phyloP scores from a whole-genome alignment of 1,140 invertebrate genomes.

The Acromyrmex echinatior region DNA sequence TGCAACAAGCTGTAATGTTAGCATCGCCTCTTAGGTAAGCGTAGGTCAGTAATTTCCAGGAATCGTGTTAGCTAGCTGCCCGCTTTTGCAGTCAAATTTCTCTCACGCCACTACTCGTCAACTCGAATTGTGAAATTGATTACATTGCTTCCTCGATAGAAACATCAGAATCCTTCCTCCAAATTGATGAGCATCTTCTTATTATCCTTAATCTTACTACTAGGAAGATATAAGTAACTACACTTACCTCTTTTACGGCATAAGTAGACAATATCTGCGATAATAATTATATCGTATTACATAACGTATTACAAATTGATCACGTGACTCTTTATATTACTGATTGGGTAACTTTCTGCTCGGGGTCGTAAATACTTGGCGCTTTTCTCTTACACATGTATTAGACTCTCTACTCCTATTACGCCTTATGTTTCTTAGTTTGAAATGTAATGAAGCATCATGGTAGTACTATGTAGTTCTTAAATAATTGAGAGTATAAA shows the following conservation, averaged over 20 bases:
- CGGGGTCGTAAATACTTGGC: too few relatives aligned
- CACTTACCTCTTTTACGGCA: neutral
- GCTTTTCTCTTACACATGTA: too few relatives aligned
- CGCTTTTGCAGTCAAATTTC: constrained; percentile 55
- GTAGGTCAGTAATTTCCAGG: constrained; percentile 48
- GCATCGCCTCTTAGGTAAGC: constrained; percentile 4
- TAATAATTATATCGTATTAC: neutral
- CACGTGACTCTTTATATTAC: too few relatives aligned
- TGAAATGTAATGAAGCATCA: too few relatives aligned
- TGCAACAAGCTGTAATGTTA: constrained; percentile 32
- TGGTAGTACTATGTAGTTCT: too few relatives aligned
- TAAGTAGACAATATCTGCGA: constrained; percentile 13
- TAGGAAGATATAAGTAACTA: constrained; percentile 11
- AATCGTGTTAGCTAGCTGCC: neutral
- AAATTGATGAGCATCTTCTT: constrained; percentile 18
- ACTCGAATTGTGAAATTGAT: constrained; percentile 44
- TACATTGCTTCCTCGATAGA: constrained; percentile 31
- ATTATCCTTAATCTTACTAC: constrained; percentile 26
- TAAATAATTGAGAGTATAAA: too few relatives aligned
- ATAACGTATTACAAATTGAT: neutral
- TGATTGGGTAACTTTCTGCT: too few relatives aligned
- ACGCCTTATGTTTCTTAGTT: too few relatives aligned
- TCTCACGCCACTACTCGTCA: constrained; percentile 6
- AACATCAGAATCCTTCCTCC: neutral
- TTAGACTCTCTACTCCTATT: too few relatives aligned